Percentiles rank a stretch among this genome's conserved stretches.
These are phyloP conservation scores for Corbicula japonica DNA, from an alignment of 2,888 invertebrate genomes.

Conservation along the genomic window DNA sequence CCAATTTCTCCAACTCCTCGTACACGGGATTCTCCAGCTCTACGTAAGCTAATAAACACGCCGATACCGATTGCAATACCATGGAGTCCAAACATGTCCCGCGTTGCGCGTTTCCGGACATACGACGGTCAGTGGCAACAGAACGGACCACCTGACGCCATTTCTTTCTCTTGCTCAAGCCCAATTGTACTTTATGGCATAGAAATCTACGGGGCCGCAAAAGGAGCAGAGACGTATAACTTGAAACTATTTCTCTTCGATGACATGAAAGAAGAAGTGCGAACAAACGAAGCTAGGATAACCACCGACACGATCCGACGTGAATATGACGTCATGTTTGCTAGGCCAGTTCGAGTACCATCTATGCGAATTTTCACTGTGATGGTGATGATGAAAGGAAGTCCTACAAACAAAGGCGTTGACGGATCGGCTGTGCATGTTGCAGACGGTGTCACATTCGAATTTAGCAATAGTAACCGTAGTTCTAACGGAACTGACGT, in stretches of 20 bases:
- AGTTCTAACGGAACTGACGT: constrained; percentile 66
- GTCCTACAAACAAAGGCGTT: constrained; percentile 53
- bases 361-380: constrained; percentile 55
- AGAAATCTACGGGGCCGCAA: constrained; percentile 49
- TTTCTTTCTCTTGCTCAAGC: constrained; percentile 53
- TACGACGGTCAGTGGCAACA: constrained; percentile 64
- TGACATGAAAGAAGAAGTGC: constrained; percentile 59
- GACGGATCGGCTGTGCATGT: constrained; percentile 49
- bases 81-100: constrained; percentile 50
- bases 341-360: constrained; percentile 55
- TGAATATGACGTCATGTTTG: constrained; percentile 54
- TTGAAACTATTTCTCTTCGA: constrained; percentile 51
- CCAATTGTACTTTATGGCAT: constrained; percentile 61
- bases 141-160: constrained; percentile 61
- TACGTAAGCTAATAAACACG: too few species aligned
- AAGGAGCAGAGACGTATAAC: constrained; percentile 44
- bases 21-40: too few species aligned
- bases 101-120: constrained; percentile 54
- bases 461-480: constrained; percentile 57
- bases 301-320: constrained; percentile 44
- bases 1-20: too few species aligned
- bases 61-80: constrained; percentile 34
- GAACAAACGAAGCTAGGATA: constrained; percentile 43
- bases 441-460: constrained; percentile 61
- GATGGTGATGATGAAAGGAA: constrained; percentile 52